Conservation (phyloP, 2,888 invertebrate species). For the Torymus auratus region DNA sequence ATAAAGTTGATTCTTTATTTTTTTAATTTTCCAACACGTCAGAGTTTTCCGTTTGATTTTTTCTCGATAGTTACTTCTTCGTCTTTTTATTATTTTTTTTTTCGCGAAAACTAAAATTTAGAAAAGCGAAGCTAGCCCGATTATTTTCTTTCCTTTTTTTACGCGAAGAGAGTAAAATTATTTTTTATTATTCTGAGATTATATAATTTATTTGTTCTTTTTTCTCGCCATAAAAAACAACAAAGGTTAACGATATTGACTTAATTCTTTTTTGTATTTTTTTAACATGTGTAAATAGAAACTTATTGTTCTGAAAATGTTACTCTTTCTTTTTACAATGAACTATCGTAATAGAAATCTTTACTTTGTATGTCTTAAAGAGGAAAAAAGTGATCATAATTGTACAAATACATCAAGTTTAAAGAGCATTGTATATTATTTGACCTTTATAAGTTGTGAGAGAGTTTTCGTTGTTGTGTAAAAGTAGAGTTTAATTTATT, state of each 20-base stretch:
- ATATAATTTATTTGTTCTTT: constrained; percentile 51
- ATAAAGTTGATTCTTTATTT: constrained; percentile 52
- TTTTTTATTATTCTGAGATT: constrained; percentile 52
- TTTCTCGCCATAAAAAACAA: neutral
- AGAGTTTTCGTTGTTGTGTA: constrained; percentile 49
- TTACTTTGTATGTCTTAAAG: constrained; percentile 54
- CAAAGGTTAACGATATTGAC: constrained; percentile 23
- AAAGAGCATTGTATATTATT: constrained; percentile 58
- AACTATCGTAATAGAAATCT: constrained; percentile 54
- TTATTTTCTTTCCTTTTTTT: constrained; percentile 23
- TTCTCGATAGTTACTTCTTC: constrained; percentile 11
- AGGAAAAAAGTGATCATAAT: constrained; percentile 49
- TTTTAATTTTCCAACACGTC: constrained; percentile 27
- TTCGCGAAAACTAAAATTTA: constrained; percentile 17
- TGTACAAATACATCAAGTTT: constrained; percentile 57
- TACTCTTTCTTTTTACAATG: constrained; percentile 50
- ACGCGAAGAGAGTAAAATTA: constrained; percentile 11
- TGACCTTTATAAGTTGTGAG: constrained; percentile 55
- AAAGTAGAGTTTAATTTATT: constrained; percentile 53
- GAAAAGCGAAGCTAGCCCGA: constrained; percentile 30
- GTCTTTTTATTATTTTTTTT: constrained; percentile 32
- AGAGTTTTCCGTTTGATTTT: constrained; percentile 28
- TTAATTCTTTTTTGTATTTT: constrained; percentile 46
- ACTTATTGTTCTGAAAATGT: constrained; percentile 45
- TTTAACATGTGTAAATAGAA: constrained; percentile 55